Evolutionary conservation across 2,888 invertebrate species (phyloP).

Genomic region (Pristionchus exspectatus): DNA sequence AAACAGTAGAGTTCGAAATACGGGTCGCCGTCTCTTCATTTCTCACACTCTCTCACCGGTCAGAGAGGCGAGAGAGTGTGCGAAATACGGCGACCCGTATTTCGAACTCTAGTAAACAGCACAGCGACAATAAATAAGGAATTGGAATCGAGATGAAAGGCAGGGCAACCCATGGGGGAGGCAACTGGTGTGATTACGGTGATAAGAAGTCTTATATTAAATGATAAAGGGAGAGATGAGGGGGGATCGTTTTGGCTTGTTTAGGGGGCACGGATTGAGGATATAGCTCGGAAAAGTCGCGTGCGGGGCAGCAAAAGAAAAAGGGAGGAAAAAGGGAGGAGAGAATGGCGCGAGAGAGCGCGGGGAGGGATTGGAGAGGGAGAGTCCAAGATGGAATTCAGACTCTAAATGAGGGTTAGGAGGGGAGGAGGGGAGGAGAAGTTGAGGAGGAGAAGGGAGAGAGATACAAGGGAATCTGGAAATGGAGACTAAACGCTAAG

Average conservation of each 20-base stretch:
- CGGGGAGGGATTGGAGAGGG: background rate
- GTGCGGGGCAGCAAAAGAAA: background rate
- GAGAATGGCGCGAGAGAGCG: background rate
- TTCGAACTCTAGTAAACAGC: too few relatives aligned
- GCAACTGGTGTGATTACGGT: background rate
- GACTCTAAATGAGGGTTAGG: conserved; percentile 49
- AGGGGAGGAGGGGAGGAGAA: conserved; percentile 27
- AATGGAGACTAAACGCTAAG: background rate
- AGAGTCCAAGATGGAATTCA: conserved; percentile 10
- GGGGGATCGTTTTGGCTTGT: background rate
- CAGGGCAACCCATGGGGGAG: conserved; percentile 32
- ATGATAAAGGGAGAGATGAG: background rate
- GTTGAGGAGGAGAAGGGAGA: conserved; percentile 7
- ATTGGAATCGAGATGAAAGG: conserved; percentile 27
- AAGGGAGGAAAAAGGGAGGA: conserved; percentile 13
- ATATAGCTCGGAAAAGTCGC: conserved; percentile 16
- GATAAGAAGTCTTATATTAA: background rate
- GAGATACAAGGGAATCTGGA: conserved; percentile 4
- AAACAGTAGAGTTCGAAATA: too few relatives aligned
- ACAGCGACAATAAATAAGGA: conserved; percentile 14
- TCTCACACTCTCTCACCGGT: too few relatives aligned
- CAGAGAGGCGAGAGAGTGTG: too few relatives aligned
- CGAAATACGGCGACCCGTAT: too few relatives aligned
- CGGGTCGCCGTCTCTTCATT: too few relatives aligned
- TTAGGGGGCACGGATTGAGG: background rate